Evolutionary conservation across 2,113 vertebrate genomes (phyloP).

Genomic region (Asarcornis scutulata): DNA sequence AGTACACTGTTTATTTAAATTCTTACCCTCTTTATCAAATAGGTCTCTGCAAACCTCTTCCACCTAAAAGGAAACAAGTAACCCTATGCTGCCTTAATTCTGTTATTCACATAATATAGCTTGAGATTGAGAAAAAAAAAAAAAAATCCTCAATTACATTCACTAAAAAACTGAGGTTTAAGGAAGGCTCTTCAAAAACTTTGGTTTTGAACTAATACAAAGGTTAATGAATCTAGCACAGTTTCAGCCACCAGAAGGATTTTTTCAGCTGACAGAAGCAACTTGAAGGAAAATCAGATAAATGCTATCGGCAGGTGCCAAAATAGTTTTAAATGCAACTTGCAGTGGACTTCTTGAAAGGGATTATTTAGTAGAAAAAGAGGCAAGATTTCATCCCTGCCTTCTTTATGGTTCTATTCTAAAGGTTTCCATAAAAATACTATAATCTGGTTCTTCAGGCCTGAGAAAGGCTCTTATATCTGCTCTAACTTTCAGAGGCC

Average conservation of each 20-base stretch:
- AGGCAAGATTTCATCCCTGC: background rate
- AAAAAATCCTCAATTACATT: background rate
- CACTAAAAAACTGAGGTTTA: background rate
- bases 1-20: background rate
- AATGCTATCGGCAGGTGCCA: background rate
- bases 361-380: background rate
- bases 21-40: background rate
- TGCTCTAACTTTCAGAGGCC: slow-evolving; percentile 30
- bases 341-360: background rate
- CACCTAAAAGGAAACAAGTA: background rate
- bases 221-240: background rate
- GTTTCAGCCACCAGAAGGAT: background rate
- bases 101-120: background rate
- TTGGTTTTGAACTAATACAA: background rate
- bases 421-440: slow-evolving; percentile 25
- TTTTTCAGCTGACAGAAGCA: background rate
- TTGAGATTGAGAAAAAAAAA: background rate
- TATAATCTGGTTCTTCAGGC: slow-evolving; percentile 1
- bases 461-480: slow-evolving; percentile 35
- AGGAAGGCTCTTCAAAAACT: background rate
- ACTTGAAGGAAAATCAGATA: background rate
- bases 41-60: background rate
- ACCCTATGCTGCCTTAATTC: background rate
- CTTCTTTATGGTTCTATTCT: background rate
- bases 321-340: background rate